Conservation (phyloP, 2,888 invertebrate genomes). For the Eurois occulta region DNA sequence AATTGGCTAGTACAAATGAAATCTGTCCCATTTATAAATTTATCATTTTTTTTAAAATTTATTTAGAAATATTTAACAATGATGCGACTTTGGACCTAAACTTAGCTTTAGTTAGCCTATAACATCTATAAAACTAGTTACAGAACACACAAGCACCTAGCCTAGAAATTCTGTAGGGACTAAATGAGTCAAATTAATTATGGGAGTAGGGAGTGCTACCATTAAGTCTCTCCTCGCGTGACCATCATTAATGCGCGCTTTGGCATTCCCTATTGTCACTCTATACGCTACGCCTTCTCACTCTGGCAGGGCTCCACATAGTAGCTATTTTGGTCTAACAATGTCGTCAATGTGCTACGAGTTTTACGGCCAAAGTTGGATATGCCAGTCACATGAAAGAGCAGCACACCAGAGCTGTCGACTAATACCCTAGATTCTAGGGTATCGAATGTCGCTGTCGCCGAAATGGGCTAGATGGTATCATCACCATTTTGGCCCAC, state of each 20-base stretch:
- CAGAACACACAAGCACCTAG: neutral
- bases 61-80: neutral
- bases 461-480: neutral
- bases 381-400: neutral
- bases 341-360: neutral
- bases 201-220: neutral
- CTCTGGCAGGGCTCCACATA: neutral
- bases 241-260: neutral
- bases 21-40: too few species aligned
- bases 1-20: too few species aligned
- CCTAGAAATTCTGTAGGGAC: neutral
- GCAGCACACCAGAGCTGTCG: neutral
- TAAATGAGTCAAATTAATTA: constrained; percentile 6
- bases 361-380: neutral
- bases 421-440: neutral
- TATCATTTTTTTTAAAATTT: neutral
- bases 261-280: constrained; percentile 6
- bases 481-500: neutral
- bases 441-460: neutral
- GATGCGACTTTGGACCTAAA: neutral
- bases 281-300: neutral
- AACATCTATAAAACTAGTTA: neutral
- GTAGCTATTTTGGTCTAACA: neutral
- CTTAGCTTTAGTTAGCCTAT: too few species aligned
- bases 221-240: constrained; percentile 13